Evolutionary conservation across 2,113 vertebrate genomes (phyloP).

Genomic region (Anguilla rostrata): DNA sequence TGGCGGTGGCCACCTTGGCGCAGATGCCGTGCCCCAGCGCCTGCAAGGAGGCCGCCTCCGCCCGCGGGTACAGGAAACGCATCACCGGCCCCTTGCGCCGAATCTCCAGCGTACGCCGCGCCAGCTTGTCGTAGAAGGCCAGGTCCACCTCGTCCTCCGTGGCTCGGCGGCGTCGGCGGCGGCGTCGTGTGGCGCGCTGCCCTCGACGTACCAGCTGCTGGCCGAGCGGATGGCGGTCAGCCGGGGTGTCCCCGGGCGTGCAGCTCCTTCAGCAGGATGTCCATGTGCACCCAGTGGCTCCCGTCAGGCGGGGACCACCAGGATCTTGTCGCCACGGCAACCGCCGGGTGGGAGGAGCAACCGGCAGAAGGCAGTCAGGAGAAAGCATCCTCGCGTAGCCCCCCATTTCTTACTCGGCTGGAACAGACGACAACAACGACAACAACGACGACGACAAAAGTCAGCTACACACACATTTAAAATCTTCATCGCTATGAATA

Average conservation of each 20-base stretch:
- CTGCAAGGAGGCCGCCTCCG: neutral
- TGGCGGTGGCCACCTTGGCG: conserved; percentile 39
- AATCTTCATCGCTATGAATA: too few species aligned
- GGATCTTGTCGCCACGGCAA: conserved; percentile 61
- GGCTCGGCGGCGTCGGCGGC: conserved; percentile 32
- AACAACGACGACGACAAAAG: too few species aligned
- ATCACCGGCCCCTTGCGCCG: conserved; percentile 34
- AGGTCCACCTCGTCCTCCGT: conserved; percentile 34
- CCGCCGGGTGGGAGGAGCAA: conserved; percentile 18
- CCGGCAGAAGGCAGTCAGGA: conserved; percentile 12
- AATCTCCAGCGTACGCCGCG: conserved; percentile 41
- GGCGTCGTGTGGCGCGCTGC: conserved; percentile 51
- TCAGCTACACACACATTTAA: too few species aligned
- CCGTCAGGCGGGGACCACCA: conserved; percentile 74
- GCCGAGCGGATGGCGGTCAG: conserved; percentile 66
- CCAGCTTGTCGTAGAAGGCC: conserved; percentile 45
- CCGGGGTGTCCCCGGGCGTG: conserved; percentile 60
- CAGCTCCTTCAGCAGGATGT: conserved; percentile 68
- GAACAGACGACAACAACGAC: neutral
- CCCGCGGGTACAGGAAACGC: conserved; percentile 46
- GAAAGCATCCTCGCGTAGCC: neutral
- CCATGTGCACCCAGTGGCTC: conserved; percentile 83
- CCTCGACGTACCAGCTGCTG: conserved; percentile 63
- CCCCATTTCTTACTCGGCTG: neutral
- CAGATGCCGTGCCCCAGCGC: conserved; percentile 25